Percentiles rank a stretch among this genome's conserved stretches.
Conservation (phyloP, 2,888 invertebrate genomes). For the Melieria crassipennis region DNA sequence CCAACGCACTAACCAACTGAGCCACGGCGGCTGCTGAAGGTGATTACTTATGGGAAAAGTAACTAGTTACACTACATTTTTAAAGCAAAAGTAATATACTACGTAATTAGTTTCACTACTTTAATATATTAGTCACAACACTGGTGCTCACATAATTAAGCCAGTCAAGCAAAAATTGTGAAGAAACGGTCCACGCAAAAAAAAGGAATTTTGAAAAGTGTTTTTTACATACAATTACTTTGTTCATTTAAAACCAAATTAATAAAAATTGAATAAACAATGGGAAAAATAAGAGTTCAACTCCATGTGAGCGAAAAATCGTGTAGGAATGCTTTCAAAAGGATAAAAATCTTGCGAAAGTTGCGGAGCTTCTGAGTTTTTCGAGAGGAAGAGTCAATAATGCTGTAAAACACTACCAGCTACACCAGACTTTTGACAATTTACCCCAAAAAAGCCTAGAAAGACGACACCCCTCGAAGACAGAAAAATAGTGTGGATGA, state of each 20-base stretch:
- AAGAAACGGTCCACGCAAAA: not conserved
- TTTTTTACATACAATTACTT: not conserved
- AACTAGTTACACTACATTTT: no score
- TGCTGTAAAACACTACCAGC: constrained; percentile 9
- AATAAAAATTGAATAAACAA: not conserved
- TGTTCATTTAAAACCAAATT: not conserved
- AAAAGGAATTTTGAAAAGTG: not conserved
- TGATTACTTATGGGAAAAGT: no score
- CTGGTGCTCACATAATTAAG: constrained; percentile 8
- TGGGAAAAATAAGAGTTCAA: constrained; percentile 12
- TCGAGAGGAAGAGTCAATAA: constrained; percentile 22
- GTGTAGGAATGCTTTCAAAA: constrained; percentile 19
- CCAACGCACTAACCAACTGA: no score
- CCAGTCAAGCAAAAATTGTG: not conserved
- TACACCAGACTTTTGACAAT: constrained; percentile 19
- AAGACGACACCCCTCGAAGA: constrained; percentile 8
- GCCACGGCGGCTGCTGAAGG: no score
- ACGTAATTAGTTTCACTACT: no score
- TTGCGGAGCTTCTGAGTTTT: constrained; percentile 18
- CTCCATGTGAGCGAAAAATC: constrained; percentile 17
- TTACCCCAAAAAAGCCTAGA: constrained; percentile 24
- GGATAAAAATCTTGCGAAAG: constrained; percentile 17
- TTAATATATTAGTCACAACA: no score
- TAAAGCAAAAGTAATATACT: no score
- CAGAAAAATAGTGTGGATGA: constrained; percentile 17